phyloP scores from a whole-genome alignment of 2,888 invertebrate genomes.

The Strigamia crassipes region DNA sequence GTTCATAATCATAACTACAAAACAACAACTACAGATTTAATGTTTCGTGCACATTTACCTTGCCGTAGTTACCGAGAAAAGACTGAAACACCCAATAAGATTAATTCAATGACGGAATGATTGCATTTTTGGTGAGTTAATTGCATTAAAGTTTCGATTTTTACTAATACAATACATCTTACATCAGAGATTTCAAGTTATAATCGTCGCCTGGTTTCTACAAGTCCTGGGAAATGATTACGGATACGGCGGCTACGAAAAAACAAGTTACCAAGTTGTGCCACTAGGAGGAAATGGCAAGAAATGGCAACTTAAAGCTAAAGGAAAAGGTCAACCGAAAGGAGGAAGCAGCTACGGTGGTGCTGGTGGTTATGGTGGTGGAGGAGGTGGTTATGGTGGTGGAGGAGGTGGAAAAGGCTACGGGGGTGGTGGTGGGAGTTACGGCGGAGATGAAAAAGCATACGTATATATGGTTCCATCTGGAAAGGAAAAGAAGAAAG shows the following conservation, averaged over 20 bases:
- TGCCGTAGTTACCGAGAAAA: not conserved
- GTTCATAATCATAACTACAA: not conserved
- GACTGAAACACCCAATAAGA: too few species aligned
- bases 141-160: too few species aligned
- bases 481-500: not conserved
- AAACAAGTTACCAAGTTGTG: not conserved
- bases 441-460: not conserved
- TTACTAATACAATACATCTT: not conserved
- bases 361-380: not conserved
- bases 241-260: not conserved
- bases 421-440: slow-evolving; percentile 19
- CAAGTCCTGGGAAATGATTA: not conserved
- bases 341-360: not conserved
- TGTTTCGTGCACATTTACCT: not conserved
- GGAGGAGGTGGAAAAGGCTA: not conserved
- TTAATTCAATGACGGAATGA: too few species aligned
- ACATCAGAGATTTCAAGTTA: not conserved
- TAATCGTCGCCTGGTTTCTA: not conserved
- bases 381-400: not conserved
- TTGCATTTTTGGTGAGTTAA: too few species aligned
- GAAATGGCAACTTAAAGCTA: not conserved
- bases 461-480: not conserved
- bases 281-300: slow-evolving; percentile 1
- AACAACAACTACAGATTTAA: not conserved
- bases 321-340: not conserved